A percentile compares a stretch with the other conserved stretches of the same genome.
phyloP scores from a whole-genome alignment of 2,113 vertebrate genomes.

The Psettodes erumei region DNA sequence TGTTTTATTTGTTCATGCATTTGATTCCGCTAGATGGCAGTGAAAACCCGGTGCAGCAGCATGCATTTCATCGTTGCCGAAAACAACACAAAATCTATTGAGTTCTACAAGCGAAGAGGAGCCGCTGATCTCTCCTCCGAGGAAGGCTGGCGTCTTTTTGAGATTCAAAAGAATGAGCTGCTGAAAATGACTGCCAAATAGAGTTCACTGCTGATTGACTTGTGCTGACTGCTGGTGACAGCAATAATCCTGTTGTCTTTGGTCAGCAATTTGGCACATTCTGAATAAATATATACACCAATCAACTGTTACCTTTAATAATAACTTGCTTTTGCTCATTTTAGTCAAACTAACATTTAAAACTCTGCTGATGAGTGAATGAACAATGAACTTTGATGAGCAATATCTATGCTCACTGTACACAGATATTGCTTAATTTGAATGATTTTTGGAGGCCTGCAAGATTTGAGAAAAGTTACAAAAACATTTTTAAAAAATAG shows the following conservation, averaged over 20 bases:
- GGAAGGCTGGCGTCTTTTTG: slow-evolving; percentile 86
- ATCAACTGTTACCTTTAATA: slow-evolving; percentile 9
- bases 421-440: neutral
- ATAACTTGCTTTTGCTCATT: neutral
- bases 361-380: neutral
- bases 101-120: slow-evolving; percentile 77
- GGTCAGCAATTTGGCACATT: neutral
- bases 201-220: slow-evolving; percentile 28
- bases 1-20: neutral
- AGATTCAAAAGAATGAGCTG: slow-evolving; percentile 79
- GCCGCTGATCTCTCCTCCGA: slow-evolving; percentile 79
- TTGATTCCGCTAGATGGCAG: slow-evolving; percentile 77
- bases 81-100: slow-evolving; percentile 82
- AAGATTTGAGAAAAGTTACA: neutral
- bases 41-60: slow-evolving; percentile 81
- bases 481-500: no score
- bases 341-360: neutral
- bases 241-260: slow-evolving; percentile 1
- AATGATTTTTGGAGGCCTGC: neutral
- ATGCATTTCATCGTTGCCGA: slow-evolving; percentile 86
- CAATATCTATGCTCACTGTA: neutral
- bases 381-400: neutral
- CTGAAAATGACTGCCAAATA: slow-evolving; percentile 75
- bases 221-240: neutral
- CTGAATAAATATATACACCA: slow-evolving; percentile 6